Evolutionary conservation across 2,888 invertebrate species (phyloP).

Genomic region (Trachelus iudaicus): DNA sequence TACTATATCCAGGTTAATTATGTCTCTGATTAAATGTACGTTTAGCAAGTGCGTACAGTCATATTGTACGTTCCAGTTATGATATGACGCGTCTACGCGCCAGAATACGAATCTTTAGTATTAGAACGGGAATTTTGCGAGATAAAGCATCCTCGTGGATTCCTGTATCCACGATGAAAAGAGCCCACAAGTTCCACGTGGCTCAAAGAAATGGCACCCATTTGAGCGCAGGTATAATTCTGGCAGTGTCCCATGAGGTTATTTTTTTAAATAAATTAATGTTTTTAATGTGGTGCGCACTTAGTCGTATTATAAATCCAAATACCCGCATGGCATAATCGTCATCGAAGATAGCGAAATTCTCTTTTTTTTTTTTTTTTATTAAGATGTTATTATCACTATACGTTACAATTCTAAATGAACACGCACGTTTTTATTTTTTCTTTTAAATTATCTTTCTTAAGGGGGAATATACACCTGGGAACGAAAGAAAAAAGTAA

Average conservation of each 20-base stretch:
- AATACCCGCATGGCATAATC: background rate
- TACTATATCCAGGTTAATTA: background rate
- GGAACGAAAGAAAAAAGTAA: too few species aligned
- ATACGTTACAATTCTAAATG: conserved; percentile 50
- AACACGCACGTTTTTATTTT: conserved; percentile 44
- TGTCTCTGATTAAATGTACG: background rate
- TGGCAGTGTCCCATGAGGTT: background rate
- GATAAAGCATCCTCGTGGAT: background rate
- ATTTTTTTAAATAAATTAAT: background rate
- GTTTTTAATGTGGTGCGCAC: background rate
- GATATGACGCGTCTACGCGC: background rate
- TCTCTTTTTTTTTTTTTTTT: background rate
- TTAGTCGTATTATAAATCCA: background rate
- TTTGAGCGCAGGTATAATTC: background rate
- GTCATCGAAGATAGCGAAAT: background rate
- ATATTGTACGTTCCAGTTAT: background rate
- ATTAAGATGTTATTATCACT: conserved; percentile 3
- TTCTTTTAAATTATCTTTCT: conserved; percentile 21
- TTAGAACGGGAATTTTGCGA: background rate
- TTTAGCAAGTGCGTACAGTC: background rate
- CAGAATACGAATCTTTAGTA: background rate
- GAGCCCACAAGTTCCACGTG: background rate
- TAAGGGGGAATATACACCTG: too few species aligned
- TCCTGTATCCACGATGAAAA: background rate
- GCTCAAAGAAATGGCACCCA: background rate